Base-by-base conservation (phyloP, 2,113 vertebrate genomes). In the Pedetes capensis region DNA sequence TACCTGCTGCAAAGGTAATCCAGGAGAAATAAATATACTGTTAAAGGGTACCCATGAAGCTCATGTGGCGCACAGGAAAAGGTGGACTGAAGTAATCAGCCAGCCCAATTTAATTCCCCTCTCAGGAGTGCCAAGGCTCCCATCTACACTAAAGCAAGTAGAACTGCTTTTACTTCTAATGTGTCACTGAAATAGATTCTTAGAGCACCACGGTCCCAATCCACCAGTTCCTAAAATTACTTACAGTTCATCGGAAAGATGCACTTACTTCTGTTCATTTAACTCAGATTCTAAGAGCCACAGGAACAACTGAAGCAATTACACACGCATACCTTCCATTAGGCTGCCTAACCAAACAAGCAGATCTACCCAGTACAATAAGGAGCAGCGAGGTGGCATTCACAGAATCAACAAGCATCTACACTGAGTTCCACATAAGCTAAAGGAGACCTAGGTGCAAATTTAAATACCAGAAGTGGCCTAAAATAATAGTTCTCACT, bases 201-300 rank as follows among this genome's bases (percentile, higher is more conserved):
- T 53, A 42, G 75, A 93, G 87, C 9, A 59, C 53, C 59, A 72
- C 64, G 76, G 53, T 84, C 75, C 32, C 71, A 89, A 91, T 71
- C 95, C 49, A 82, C 61, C 55, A 84, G 51, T 81, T 76, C 69
- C 81, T 81, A 90, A 94, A 93, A 92, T 95, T 94, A 95, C 96
- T 84, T 74, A 91, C 92, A 76, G 84, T 55, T 93, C 84, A 27
- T 87, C 55, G 80, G 80, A 91, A 94, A 94, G 61, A 80, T 13
- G 29, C 42, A 93, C 42, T 86, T 81, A 85, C 44, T 34, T 84
- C 92, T 93, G 53, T 71, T 95, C 89, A 87, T 87, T 96, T 90
- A 84, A 87, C 83, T 92, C 8, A 29, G 85, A 74, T 86, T 94
- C 87, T 80, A 74, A 79, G 76, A 64, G 85, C 49, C 69, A 89